Evolutionary conservation across 2,888 invertebrate genomes (phyloP).

Genomic region (Drosophila peninsularis): DNA sequence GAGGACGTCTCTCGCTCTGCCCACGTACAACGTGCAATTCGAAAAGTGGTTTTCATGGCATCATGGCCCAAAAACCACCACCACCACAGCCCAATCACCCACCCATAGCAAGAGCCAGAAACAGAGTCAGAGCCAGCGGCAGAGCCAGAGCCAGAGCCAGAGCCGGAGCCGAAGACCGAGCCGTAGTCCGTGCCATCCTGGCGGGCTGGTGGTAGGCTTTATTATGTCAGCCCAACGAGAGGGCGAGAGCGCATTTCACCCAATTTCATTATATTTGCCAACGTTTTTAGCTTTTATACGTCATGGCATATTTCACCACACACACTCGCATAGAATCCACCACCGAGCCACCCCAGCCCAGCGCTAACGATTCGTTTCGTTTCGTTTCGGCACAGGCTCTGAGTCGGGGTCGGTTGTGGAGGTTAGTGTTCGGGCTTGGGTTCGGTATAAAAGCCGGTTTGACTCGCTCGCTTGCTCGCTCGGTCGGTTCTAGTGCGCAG

Average conservation of each 20-base stretch:
- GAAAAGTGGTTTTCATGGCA: conserved; percentile 78
- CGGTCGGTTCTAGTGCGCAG: conserved; percentile 68
- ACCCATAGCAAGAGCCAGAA: conserved; percentile 19
- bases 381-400: conserved; percentile 15
- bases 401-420: conserved; percentile 10
- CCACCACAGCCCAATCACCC: conserved; percentile 35
- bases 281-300: conserved; percentile 82
- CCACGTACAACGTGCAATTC: conserved; percentile 78
- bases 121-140: conserved; percentile 11
- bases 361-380: not conserved
- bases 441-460: conserved; percentile 71
- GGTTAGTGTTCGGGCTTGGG: conserved; percentile 36
- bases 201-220: conserved; percentile 69
- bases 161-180: conserved; percentile 22
- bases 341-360: conserved; percentile 27
- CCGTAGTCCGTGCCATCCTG: conserved; percentile 44
- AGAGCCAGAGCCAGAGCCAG: conserved; percentile 12
- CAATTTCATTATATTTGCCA: conserved; percentile 82
- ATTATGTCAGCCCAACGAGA: conserved; percentile 74
- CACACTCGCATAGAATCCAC: conserved; percentile 54
- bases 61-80: conserved; percentile 58
- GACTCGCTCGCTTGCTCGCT: conserved; percentile 13
- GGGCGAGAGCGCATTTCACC: conserved; percentile 71
- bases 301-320: conserved; percentile 80
- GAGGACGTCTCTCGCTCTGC: conserved; percentile 45